Percentiles rank a stretch among this genome's conserved stretches.
Evolutionary conservation across 2,888 invertebrate genomes (phyloP).

Genomic region (Ormia ochracea): DNA sequence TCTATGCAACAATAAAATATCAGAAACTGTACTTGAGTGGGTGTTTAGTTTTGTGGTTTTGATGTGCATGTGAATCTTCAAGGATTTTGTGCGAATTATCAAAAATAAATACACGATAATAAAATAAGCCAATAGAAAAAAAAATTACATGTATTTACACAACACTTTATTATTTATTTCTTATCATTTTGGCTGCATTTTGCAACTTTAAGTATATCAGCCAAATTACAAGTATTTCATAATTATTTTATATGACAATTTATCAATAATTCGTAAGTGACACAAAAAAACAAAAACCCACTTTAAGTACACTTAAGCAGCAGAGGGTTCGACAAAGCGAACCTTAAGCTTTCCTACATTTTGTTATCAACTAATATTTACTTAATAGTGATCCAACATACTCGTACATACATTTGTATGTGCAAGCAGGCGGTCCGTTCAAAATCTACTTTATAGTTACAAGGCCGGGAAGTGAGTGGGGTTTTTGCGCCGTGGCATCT

Average conservation of each 20-base stretch:
- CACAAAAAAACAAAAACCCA: background rate
- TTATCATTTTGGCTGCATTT: background rate
- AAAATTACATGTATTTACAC: background rate
- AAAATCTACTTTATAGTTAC: constrained; percentile 2
- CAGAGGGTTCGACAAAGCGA: background rate
- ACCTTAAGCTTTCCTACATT: background rate
- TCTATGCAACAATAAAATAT: background rate
- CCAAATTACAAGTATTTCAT: background rate
- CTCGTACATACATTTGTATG: too few relatives aligned
- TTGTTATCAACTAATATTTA: background rate
- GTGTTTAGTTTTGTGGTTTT: too few relatives aligned
- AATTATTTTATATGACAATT: background rate
- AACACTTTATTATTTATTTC: background rate
- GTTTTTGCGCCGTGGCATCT: background rate
- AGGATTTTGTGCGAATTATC: background rate
- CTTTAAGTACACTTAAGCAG: background rate
- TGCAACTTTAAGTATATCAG: background rate
- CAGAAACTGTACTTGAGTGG: background rate
- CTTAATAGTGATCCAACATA: background rate
- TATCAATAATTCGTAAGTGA: background rate
- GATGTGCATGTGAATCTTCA: background rate
- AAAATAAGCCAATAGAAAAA: background rate
- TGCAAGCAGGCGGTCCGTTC: too few relatives aligned
- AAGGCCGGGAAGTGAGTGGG: background rate
- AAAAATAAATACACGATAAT: background rate